phyloP scores from a whole-genome alignment of 1,140 invertebrate genomes.

The Condylostylus longicornis region DNA sequence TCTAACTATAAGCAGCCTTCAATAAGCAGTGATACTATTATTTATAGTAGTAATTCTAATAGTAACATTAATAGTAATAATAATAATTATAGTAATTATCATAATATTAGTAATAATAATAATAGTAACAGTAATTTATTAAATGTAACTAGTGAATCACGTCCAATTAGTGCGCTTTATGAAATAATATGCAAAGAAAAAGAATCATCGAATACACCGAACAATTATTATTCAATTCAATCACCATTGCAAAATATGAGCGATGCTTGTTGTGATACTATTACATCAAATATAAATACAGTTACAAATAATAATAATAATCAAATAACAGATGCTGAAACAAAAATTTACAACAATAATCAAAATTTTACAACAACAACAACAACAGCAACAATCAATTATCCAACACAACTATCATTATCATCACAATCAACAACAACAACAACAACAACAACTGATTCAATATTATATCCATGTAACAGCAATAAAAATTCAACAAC shows the following conservation, averaged over 20 bases:
- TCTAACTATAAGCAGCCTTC: background rate
- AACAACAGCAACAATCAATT: constrained; percentile 1
- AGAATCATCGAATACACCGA: constrained; percentile 16
- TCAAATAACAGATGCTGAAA: no score
- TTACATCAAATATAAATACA: background rate
- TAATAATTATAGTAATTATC: no score
- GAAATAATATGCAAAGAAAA: constrained; percentile 34
- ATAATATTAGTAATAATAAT: no score
- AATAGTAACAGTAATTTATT: no score
- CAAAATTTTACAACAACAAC: constrained; percentile 10
- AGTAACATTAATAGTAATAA: no score
- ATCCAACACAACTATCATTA: background rate
- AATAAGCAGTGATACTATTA: no score
- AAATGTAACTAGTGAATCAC: constrained; percentile 28
- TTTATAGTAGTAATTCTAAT: no score
- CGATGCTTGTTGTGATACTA: no score
- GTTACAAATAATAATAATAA: constrained; percentile 3
- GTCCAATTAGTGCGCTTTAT: constrained; percentile 28
- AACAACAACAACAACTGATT: constrained; percentile 9
- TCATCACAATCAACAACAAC: background rate
- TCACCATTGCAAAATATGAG: no score
- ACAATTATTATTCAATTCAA: constrained; percentile 8
- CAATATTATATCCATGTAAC: no score
- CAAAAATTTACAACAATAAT: no score
- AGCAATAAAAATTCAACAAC: no score